phyloP scores from a whole-genome alignment of 2,113 vertebrate species.

The Otocyon megalotis region DNA sequence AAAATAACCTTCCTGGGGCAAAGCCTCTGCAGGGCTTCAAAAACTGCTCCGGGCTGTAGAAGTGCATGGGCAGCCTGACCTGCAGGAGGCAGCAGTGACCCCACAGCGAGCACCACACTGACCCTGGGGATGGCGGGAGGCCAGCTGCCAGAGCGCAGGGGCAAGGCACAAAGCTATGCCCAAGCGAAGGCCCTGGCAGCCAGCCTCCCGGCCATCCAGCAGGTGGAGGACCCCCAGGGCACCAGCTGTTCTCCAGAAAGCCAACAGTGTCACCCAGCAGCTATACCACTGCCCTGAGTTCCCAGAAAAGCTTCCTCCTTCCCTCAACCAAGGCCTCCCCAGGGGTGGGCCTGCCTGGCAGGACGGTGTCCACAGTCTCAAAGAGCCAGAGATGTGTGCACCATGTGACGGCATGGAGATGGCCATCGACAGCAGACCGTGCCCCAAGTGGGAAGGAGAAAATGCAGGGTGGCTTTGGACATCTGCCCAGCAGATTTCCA shows the following conservation, averaged over 20 bases:
- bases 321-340: too few species aligned
- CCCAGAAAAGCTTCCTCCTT: neutral
- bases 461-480: conserved; percentile 73
- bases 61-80: rapidly evolving
- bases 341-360: neutral
- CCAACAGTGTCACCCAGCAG: rapidly evolving
- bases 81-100: neutral
- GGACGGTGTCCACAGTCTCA: too few species aligned
- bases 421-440: neutral
- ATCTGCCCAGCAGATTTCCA: conserved; percentile 83
- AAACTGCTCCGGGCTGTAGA: neutral
- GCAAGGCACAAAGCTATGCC: too few species aligned
- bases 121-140: neutral
- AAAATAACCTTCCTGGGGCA: neutral
- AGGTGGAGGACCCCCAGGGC: neutral
- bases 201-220: neutral
- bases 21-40: neutral
- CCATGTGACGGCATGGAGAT: too few species aligned
- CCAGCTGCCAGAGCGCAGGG: neutral
- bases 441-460: conserved; percentile 9
- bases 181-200: neutral
- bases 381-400: too few species aligned
- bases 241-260: too few species aligned
- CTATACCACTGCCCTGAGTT: neutral
- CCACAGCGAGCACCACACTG: rapidly evolving